Evolutionary conservation across 2,113 vertebrate species (phyloP).

Genomic region (Condylura cristata): DNA sequence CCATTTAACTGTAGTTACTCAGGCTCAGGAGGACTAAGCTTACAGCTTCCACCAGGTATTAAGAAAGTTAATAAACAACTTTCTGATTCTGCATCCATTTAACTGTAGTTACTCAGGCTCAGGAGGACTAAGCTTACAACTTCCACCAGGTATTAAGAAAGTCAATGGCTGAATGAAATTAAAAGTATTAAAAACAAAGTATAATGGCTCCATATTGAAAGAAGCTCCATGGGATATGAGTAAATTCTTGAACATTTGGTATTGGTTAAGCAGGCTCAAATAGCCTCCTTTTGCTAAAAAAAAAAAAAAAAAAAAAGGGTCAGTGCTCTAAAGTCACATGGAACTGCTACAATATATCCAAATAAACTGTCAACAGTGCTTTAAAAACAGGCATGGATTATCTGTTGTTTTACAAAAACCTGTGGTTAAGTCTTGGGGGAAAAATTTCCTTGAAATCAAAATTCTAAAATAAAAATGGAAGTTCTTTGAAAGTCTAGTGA

Average conservation of each 20-base stretch:
- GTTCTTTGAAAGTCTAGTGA: too few relatives aligned
- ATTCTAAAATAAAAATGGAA: too few relatives aligned
- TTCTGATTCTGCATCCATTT: slow-evolving; percentile 94
- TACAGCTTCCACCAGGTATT: slow-evolving; percentile 92
- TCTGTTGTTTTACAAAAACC: too few relatives aligned
- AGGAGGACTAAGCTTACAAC: slow-evolving; percentile 92
- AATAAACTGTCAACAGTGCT: slow-evolving; percentile 96
- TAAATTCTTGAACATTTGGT: slow-evolving; percentile 97
- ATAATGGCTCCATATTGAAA: slow-evolving; percentile 95
- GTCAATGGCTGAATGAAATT: slow-evolving; percentile 94
- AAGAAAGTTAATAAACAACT: slow-evolving; percentile 88
- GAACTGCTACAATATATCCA: slow-evolving; percentile 98
- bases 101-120: slow-evolving; percentile 97
- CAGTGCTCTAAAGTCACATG: slow-evolving; percentile 96
- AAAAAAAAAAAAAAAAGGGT: slow-evolving; percentile 99
- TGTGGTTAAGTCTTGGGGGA: too few relatives aligned
- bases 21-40: slow-evolving; percentile 95
- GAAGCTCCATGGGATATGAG: slow-evolving; percentile 99
- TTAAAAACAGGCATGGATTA: slow-evolving; percentile 94
- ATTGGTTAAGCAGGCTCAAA: slow-evolving; percentile 91
- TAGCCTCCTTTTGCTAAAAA: slow-evolving; percentile 98
- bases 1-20: slow-evolving; percentile 95
- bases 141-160: slow-evolving; percentile 92
- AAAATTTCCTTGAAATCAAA: too few relatives aligned
- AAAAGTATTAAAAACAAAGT: slow-evolving; percentile 95